Conservation (phyloP, 92 coral and sea anemone genomes). For the Parazoanthus swiftii region DNA sequence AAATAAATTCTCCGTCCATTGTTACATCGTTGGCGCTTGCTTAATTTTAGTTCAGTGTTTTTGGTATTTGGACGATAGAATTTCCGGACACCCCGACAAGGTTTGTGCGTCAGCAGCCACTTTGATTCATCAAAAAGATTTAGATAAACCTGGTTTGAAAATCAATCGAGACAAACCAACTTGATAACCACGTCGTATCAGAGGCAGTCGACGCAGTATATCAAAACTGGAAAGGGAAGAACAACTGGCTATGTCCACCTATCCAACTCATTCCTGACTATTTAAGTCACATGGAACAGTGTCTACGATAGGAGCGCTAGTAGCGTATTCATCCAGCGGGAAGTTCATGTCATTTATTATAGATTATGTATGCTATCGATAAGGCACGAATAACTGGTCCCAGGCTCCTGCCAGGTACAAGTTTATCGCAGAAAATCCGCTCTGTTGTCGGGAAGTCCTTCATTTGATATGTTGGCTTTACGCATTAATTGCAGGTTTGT, state of each 20-base stretch:
- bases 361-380: constrained; percentile 1
- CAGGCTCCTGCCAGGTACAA: constrained; percentile 35
- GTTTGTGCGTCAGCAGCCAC: constrained; percentile 27
- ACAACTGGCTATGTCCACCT: constrained; percentile 6
- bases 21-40: constrained; percentile 29
- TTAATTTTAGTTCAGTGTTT: constrained; percentile 15
- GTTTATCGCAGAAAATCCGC: constrained; percentile 1
- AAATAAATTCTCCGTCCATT: constrained; percentile 28
- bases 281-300: background rate
- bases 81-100: constrained; percentile 8
- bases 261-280: background rate
- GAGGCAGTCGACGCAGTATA: constrained; percentile 25
- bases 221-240: background rate
- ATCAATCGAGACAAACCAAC: constrained; percentile 24
- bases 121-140: constrained; percentile 19
- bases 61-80: constrained; percentile 25
- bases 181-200: constrained; percentile 21
- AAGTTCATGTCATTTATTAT: constrained; percentile 13
- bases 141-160: background rate
- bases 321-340: constrained; percentile 20
- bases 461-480: constrained; percentile 30
- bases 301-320: constrained; percentile 27
- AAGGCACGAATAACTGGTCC: constrained; percentile 29
- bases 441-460: constrained; percentile 14
- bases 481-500: constrained; percentile 20